phyloP scores from a whole-genome alignment of 2,113 vertebrate genomes.

The Montifringilla adamsi region DNA sequence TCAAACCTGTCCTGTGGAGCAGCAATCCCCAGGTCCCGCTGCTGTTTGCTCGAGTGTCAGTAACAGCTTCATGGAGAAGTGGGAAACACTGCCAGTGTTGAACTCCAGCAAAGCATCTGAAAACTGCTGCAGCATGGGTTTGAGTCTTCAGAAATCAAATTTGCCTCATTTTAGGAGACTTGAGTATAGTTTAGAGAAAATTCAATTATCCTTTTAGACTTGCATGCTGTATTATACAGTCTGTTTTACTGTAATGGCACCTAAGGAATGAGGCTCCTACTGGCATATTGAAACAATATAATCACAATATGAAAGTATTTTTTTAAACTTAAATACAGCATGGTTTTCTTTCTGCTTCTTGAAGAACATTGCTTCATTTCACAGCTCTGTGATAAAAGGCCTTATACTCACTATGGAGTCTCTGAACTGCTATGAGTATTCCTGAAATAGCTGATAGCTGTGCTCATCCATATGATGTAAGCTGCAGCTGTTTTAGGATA shows the following conservation, averaged over 20 bases:
- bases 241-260: neutral
- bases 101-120: neutral
- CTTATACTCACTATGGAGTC: neutral
- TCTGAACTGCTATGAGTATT: neutral
- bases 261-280: neutral
- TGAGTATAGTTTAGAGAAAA: neutral
- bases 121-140: neutral
- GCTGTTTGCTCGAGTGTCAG: neutral
- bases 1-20: neutral
- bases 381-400: neutral
- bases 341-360: neutral
- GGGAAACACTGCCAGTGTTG: neutral
- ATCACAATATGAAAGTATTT: neutral
- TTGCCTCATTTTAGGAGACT: neutral
- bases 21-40: accelerated
- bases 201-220: neutral
- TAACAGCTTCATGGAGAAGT: neutral
- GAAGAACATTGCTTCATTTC: neutral
- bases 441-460: neutral
- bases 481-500: neutral
- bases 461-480: neutral
- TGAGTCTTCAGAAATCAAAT: neutral
- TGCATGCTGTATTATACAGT: neutral
- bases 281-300: neutral
- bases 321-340: neutral